These are phyloP conservation scores for Hipposideros armiger DNA, from an alignment of 2,113 vertebrate genomes.

Conservation along the genomic window DNA sequence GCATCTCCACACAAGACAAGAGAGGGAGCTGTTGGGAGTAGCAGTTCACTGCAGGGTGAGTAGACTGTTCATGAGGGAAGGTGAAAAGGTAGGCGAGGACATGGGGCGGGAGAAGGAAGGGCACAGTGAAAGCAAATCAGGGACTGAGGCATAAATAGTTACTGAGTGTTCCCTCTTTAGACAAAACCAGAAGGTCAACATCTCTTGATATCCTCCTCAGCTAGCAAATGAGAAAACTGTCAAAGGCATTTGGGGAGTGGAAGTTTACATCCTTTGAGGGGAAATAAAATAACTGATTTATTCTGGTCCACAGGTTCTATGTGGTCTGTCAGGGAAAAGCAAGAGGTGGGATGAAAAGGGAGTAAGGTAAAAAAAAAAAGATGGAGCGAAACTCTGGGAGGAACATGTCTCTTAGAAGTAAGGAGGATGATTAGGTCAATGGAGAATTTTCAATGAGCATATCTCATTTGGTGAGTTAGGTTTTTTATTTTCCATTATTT, in stretches of 20 bases:
- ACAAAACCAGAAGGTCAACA: constrained; percentile 71
- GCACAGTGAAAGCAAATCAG: background rate
- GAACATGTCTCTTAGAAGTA: background rate
- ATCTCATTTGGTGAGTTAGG: background rate
- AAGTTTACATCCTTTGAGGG: constrained; percentile 68
- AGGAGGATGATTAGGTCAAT: background rate
- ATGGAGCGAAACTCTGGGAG: background rate
- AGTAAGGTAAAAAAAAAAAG: background rate
- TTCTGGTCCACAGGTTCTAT: constrained; percentile 34
- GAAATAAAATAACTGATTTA: constrained; percentile 69
- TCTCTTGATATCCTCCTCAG: constrained; percentile 62
- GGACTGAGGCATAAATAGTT: constrained; percentile 34
- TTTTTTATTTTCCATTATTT: background rate
- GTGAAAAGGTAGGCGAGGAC: constrained; percentile 8
- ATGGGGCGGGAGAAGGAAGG: background rate
- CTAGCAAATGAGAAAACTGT: constrained; percentile 67
- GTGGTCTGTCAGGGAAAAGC: background rate
- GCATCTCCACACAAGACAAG: background rate
- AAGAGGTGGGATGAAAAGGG: background rate
- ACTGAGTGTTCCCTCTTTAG: constrained; percentile 70
- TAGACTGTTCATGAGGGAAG: constrained; percentile 2
- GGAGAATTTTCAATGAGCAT: background rate
- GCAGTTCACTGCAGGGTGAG: background rate
- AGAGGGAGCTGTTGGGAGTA: background rate
- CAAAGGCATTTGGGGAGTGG: constrained; percentile 62